Conservation (phyloP, 2,113 vertebrate species). For the Archilochus colubris region DNA sequence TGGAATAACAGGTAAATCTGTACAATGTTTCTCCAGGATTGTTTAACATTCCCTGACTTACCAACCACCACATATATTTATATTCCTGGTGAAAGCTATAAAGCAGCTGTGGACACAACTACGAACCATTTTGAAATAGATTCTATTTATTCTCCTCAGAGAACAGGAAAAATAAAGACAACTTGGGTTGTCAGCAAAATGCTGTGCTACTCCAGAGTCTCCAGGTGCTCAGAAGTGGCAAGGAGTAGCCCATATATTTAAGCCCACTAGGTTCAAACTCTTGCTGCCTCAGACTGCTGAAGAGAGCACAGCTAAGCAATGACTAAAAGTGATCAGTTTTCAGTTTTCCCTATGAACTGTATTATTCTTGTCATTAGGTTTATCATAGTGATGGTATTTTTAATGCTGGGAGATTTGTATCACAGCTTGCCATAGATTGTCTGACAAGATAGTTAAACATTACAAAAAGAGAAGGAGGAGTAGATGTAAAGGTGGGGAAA, state of each 20-base stretch:
- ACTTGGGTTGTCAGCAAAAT: neutral
- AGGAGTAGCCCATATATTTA: neutral
- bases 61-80: neutral
- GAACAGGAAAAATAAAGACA: neutral
- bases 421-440: neutral
- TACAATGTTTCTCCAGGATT: neutral
- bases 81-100: neutral
- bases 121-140: accelerated
- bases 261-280: neutral
- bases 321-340: neutral
- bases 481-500: neutral
- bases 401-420: neutral
- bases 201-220: neutral
- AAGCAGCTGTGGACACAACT: neutral
- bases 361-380: neutral
- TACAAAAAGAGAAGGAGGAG: neutral
- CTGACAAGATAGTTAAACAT: neutral
- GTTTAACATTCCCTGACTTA: neutral
- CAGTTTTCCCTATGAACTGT: neutral
- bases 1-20: neutral
- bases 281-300: neutral
- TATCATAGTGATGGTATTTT: neutral
- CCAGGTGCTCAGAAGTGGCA: neutral
- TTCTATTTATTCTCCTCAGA: neutral
- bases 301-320: neutral